phyloP scores from a whole-genome alignment of 2,113 vertebrate species.

The Cyphomyrus plagiostoma region DNA sequence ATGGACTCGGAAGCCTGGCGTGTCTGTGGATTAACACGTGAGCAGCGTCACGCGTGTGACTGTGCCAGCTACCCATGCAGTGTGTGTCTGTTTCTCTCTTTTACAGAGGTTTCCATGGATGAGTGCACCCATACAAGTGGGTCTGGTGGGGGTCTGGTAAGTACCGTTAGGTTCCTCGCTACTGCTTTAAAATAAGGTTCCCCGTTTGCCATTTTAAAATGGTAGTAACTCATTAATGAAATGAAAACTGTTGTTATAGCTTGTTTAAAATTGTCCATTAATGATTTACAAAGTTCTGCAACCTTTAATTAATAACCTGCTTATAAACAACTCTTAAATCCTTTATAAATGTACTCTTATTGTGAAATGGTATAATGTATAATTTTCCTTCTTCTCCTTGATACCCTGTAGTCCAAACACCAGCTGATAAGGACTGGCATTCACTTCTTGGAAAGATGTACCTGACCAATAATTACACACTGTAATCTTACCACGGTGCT shows the following conservation, averaged over 20 bases:
- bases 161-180: conserved; percentile 37
- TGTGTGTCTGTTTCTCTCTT: conserved; percentile 21
- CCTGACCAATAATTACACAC: not conserved
- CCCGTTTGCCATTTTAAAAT: not conserved
- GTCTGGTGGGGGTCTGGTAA: conserved; percentile 94
- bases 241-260: not conserved
- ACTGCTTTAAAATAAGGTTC: not conserved
- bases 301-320: not conserved
- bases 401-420: not conserved
- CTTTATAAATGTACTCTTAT: not conserved
- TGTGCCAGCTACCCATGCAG: not conserved
- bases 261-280: not conserved
- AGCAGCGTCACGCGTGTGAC: not conserved
- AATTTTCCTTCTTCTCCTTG: not conserved
- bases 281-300: not conserved
- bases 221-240: not conserved
- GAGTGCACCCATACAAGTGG: conserved; percentile 96
- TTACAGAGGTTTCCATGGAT: conserved; percentile 92
- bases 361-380: not conserved
- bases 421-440: not conserved
- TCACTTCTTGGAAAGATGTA: not conserved
- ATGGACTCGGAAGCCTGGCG: not conserved
- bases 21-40: not conserved
- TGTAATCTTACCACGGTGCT: not conserved
- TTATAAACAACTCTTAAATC: not conserved